phyloP scores from a whole-genome alignment of 2,797 vertebrate species.

The Poeciliopsis infans region DNA sequence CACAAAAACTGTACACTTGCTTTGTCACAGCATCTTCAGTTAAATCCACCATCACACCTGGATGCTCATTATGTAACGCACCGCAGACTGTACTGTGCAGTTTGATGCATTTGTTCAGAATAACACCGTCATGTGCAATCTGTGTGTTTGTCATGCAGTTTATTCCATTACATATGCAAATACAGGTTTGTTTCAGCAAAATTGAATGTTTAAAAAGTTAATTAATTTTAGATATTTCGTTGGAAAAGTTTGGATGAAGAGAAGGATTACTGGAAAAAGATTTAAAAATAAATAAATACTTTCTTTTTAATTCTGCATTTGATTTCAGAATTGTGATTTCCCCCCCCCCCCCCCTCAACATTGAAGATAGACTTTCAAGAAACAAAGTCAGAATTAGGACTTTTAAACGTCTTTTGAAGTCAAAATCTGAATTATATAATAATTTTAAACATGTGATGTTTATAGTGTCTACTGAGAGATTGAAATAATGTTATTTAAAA shows the following conservation, averaged over 20 bases:
- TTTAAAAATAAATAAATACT: too few species aligned
- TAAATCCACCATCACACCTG: slow-evolving; percentile 20
- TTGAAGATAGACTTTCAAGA: too few species aligned
- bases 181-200: not conserved
- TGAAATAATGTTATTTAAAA: not conserved
- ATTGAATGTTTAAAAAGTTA: too few species aligned
- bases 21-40: not conserved
- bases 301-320: too few species aligned
- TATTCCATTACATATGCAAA: not conserved
- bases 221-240: too few species aligned
- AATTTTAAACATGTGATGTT: not conserved
- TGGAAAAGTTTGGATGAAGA: too few species aligned
- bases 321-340: too few species aligned
- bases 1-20: not conserved
- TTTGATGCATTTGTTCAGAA: not conserved
- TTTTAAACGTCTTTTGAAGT: too few species aligned
- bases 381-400: too few species aligned
- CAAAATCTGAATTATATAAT: too few species aligned
- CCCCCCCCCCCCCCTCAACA: too few species aligned
- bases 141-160: not conserved
- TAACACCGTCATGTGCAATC: not conserved
- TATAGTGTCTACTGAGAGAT: not conserved
- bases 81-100: not conserved
- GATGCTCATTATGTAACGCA: not conserved
- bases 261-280: too few species aligned